phyloP scores from a whole-genome alignment of 1,140 invertebrate species.

The Octopus sinensis region DNA sequence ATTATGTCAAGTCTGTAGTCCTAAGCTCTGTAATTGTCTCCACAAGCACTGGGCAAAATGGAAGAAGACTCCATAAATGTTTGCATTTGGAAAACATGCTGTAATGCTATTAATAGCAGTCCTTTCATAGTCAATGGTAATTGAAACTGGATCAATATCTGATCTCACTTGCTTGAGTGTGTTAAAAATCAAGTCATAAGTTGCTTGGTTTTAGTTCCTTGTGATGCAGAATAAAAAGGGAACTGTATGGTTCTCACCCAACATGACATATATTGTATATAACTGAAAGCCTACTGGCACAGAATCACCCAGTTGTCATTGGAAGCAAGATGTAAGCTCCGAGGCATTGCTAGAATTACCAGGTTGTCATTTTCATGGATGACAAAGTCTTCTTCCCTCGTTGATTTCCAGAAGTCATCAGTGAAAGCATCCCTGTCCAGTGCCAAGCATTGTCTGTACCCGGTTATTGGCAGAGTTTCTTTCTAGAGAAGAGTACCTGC shows the following conservation, averaged over 20 bases:
- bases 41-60: slow-evolving; percentile 6
- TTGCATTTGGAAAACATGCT: slow-evolving; percentile 9
- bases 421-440: neutral
- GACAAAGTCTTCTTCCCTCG: neutral
- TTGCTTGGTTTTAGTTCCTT: slow-evolving; percentile 10
- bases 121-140: slow-evolving; percentile 7
- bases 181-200: slow-evolving; percentile 15
- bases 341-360: slow-evolving; percentile 6
- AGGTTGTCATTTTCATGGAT: slow-evolving; percentile 11
- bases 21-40: neutral
- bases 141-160: slow-evolving; percentile 8
- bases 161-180: neutral
- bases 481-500: slow-evolving; percentile 6
- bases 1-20: slow-evolving; percentile 10
- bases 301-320: neutral
- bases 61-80: slow-evolving; percentile 4
- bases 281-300: slow-evolving; percentile 4
- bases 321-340: slow-evolving; percentile 3
- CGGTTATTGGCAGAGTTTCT: slow-evolving; percentile 7
- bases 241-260: slow-evolving; percentile 9
- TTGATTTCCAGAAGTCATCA: slow-evolving; percentile 5
- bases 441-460: neutral
- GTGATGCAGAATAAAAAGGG: neutral
- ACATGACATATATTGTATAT: neutral
- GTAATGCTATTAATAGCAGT: slow-evolving; percentile 8